phyloP scores from a whole-genome alignment of 2,113 vertebrate species.

The Natator depressus region DNA sequence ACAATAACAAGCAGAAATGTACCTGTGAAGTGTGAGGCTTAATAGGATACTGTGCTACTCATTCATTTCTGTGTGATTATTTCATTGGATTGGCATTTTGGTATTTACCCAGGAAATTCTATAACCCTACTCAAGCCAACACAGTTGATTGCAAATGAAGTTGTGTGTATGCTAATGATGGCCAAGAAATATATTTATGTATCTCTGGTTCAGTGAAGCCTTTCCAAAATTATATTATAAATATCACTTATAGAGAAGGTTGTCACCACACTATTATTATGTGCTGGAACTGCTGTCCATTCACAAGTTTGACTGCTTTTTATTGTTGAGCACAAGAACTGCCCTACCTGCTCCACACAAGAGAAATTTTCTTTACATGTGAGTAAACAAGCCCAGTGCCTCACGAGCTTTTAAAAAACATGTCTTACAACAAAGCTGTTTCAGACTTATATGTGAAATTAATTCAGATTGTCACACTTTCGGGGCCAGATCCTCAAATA shows the following conservation, averaged over 20 bases:
- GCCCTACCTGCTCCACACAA: neutral
- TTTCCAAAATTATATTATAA: neutral
- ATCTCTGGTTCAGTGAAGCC: neutral
- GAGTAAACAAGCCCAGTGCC: neutral
- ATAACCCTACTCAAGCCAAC: neutral
- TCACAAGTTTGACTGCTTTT: neutral
- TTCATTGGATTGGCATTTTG: neutral
- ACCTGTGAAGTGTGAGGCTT: neutral
- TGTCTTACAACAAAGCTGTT: neutral
- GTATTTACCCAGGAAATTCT: slow-evolving; percentile 5
- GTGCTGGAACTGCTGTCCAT: neutral
- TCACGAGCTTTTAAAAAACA: neutral
- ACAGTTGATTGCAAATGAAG: slow-evolving; percentile 8
- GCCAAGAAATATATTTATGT: neutral
- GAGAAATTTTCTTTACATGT: neutral
- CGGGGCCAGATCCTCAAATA: neutral
- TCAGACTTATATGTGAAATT: neutral
- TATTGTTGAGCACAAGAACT: neutral
- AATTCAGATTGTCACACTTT: neutral
- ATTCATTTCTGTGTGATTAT: neutral
- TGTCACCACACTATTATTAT: neutral
- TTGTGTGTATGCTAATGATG: neutral
- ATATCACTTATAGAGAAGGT: neutral
- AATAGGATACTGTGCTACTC: neutral
- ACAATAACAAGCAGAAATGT: neutral